Base-by-base conservation (phyloP, 92 coral and sea anemone genomes). In the Palythoa grandiflora region DNA sequence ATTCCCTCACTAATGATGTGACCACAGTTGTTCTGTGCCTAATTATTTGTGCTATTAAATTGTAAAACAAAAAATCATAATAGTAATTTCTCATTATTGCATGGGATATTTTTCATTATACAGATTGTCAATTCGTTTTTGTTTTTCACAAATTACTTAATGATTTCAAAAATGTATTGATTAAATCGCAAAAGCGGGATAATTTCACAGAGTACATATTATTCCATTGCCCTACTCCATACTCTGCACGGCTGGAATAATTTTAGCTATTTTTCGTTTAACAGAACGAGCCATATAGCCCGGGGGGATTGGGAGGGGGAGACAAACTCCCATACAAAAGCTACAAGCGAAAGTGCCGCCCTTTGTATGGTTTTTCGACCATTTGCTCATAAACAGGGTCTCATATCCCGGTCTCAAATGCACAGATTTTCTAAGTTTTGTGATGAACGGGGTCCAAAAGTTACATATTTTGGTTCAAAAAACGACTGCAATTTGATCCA, bases 161-260 rank as follows among this genome's bases (percentile, higher is more conserved):
- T 75, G 79, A 77, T 76, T 51, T 76, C 63, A 76, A 76, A 76
- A 76, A 76, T 50, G 13, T 76, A 75, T 14, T n/a, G 40, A 76
- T 77, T 77, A 0, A 77, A 77, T n/a, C 63, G 19, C 80, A 77
- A 77, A 52, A 77, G 80, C 65, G 65, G 47, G 65, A 77, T 52
- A 77, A 77, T 77, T 53, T 77, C 66, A 77, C 47, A 77, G 52
- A 77, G 48, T 77, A 53, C 66, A 53, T 19, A 77, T 51, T 77
- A 52, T 17, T 77, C n/a, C 80, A 77, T 77, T 77, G 80, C 80
- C 66, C 80, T 77, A 52, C 80, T 77, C 80, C 80, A 77, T 77
- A 77, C 80, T 52, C 80, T 77, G 80, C 66, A 20, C 19, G 65
- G 65, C 81, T 77, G 40, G 65, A 77, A 40, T 77, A 53, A 77